Base-by-base conservation (phyloP, 2,113 vertebrate species). In the Globicephala melas region DNA sequence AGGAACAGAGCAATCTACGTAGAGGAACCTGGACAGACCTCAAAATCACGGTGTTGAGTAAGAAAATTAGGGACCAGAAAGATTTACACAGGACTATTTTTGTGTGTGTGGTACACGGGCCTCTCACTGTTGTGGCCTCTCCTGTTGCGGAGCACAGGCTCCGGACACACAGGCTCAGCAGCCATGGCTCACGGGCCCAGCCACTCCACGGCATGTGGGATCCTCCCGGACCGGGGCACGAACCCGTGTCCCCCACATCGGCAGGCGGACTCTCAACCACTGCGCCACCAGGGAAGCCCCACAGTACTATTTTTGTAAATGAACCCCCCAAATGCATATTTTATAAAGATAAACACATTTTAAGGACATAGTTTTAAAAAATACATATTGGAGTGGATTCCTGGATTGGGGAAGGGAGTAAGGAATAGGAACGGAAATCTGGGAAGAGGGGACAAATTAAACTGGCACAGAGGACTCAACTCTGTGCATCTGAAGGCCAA, bases 291-390 rank as follows among this genome's bases (percentile, higher is more conserved):
- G 44, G 9, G 44, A 47, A 47, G 44, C 44, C 44, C 44, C 26
- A 20, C 18, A 58, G 41, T 26, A 25, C 6, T 28, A n/a, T 44
- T 82, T 77, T 47, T 89, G 28, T 36, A 92, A 71, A 81, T 76
- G 50, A 70, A 76, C 28, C 25, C 44, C 33, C 36, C 8, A 15
- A 55, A 62, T 62, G 74, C 50, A 70, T 74, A 70, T 33, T 77
- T 77, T 82, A 77, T 87, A 73, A 86, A 79, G 82, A 87, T 33
- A 91, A 92, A 38, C 53, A 31, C 38, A 94, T 58, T 62, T 71
- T 28, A 89, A 87, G 36, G 53, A 11, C 15, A 14, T 58, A 26
- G 50, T 91, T 71, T 81, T 18, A 12, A 13, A 65, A n/a, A 47
- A 68, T 36, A 62, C 26, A 25, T 25, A 31, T 55, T 31, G 50